These are phyloP conservation scores for Argyra leucocephala DNA, from an alignment of 2,888 invertebrate genomes.

Conservation along the genomic window DNA sequence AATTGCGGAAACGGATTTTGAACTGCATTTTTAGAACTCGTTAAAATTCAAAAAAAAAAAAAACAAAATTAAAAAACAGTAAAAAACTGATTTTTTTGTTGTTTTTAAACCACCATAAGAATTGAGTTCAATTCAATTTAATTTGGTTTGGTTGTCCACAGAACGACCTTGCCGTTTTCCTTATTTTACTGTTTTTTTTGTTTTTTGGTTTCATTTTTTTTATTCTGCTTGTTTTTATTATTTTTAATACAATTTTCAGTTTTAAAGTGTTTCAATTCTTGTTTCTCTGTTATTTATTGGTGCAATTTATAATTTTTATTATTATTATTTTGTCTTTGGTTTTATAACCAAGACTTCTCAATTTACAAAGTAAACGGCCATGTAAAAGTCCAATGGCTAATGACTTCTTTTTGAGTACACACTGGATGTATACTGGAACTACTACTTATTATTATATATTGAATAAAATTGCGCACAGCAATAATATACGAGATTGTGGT, in stretches of 20 bases:
- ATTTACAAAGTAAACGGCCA: constrained; percentile 1
- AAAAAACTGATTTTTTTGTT: too few relatives aligned
- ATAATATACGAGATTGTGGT: too few relatives aligned
- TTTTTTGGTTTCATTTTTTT: not conserved
- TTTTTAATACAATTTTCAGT: not conserved
- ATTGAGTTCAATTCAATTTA: not conserved
- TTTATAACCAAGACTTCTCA: not conserved
- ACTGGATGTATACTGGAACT: too few relatives aligned
- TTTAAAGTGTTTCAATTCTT: not conserved
- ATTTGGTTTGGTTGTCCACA: not conserved
- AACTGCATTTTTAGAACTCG: not conserved
- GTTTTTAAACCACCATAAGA: too few relatives aligned
- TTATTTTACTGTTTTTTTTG: not conserved
- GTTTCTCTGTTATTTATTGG: not conserved
- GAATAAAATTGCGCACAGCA: too few relatives aligned
- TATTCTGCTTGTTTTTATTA: not conserved
- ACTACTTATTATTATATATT: too few relatives aligned
- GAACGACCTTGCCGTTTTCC: not conserved
- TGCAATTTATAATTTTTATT: not conserved
- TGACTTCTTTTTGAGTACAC: not conserved
- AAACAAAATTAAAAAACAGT: too few relatives aligned
- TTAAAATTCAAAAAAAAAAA: not conserved
- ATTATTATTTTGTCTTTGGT: too few relatives aligned
- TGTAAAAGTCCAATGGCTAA: constrained; percentile 1
- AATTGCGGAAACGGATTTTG: not conserved